These are phyloP conservation scores for Clanis bilineata DNA, from an alignment of 2,888 invertebrate genomes.

Conservation along the genomic window DNA sequence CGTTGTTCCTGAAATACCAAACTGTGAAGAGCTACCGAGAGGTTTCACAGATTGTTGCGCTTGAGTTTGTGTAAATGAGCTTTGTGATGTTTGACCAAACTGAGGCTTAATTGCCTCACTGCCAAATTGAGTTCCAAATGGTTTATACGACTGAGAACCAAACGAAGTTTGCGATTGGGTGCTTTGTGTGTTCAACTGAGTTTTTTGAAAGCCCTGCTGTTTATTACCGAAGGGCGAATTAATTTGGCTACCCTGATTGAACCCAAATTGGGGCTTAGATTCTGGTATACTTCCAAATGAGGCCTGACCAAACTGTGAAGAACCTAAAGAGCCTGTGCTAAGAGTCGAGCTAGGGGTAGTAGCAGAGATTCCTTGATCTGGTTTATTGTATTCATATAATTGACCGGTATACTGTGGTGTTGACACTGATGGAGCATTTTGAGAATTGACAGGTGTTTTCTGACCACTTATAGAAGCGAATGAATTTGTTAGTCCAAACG, in stretches of 20 bases:
- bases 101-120: slow-evolving; percentile 24
- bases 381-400: slow-evolving; percentile 54
- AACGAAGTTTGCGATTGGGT: slow-evolving; percentile 22
- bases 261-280: neutral
- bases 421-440: slow-evolving; percentile 17
- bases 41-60: neutral
- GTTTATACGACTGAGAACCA: slow-evolving; percentile 17
- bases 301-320: slow-evolving; percentile 6
- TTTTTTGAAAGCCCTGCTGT: slow-evolving; percentile 16
- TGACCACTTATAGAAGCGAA: neutral
- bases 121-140: slow-evolving; percentile 21
- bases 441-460: neutral
- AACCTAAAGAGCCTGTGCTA: neutral
- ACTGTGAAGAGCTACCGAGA: neutral
- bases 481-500: neutral
- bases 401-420: slow-evolving; percentile 45
- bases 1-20: neutral
- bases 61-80: neutral
- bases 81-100: slow-evolving; percentile 4
- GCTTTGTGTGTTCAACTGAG: slow-evolving; percentile 10
- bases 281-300: neutral
- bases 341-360: neutral
- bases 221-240: neutral
- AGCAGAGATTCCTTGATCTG: slow-evolving; percentile 35
- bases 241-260: neutral